Percentiles rank a stretch among this genome's conserved stretches.
Conservation (phyloP, 2,113 vertebrate species). For the Xiphophorus couchianus region DNA sequence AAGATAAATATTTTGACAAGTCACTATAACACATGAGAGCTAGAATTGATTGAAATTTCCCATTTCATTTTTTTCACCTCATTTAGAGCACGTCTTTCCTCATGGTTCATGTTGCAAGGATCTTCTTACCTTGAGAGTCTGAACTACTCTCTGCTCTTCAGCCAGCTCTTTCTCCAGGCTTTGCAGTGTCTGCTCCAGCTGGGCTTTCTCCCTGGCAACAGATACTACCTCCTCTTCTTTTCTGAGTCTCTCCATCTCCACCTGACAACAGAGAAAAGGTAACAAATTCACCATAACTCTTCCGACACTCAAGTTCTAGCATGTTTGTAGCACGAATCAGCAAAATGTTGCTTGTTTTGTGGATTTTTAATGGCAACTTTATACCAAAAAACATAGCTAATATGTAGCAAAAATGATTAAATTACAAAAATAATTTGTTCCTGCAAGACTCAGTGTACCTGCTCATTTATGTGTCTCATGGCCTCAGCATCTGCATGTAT, state of each 20-base stretch:
- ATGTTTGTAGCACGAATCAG: conserved; percentile 46
- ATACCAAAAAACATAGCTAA: background rate
- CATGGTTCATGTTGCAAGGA: background rate
- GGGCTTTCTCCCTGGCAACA: conserved; percentile 66
- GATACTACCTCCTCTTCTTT: conserved; percentile 60
- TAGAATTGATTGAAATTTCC: no score
- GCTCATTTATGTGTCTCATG: conserved; percentile 21
- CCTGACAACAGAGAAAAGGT: conserved; percentile 62
- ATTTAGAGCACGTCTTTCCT: background rate
- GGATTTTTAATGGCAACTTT: conserved; percentile 9
- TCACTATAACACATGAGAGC: background rate
- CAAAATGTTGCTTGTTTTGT: conserved; percentile 37
- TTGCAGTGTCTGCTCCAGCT: conserved; percentile 58
- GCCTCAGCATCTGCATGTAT: conserved; percentile 14
- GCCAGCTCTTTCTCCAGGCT: conserved; percentile 71
- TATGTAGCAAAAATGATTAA: background rate
- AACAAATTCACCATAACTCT: conserved; percentile 48
- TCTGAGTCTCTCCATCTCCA: conserved; percentile 73
- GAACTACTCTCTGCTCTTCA: conserved; percentile 64
- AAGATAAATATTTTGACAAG: background rate
- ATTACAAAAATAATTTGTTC: conserved; percentile 6
- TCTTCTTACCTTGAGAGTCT: conserved; percentile 72
- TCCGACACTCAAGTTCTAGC: conserved; percentile 8
- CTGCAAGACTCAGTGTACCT: conserved; percentile 16
- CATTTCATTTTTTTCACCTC: background rate